A percentile compares a stretch with the other conserved stretches of the same genome.
Conservation (phyloP, 2,888 invertebrate genomes). For the Halocaridina rubra region DNA sequence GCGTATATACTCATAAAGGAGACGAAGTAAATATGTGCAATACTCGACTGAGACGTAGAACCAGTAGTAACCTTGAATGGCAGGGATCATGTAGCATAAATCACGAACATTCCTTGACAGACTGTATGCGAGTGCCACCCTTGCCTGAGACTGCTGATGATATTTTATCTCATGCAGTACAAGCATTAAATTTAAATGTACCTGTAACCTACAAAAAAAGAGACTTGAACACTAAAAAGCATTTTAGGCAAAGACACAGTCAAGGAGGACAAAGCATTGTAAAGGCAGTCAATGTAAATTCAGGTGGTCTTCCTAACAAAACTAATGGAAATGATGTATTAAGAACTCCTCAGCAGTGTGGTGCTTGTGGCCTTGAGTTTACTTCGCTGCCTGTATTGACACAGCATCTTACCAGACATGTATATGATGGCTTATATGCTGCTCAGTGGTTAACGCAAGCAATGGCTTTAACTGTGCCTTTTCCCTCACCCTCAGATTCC, state of each 20-base stretch:
- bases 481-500: no score
- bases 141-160: conserved; percentile 30
- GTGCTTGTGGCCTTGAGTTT: conserved; percentile 47
- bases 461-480: conserved; percentile 26
- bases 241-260: not conserved
- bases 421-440: conserved; percentile 52
- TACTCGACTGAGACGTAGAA: conserved; percentile 18
- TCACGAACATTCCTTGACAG: not conserved
- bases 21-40: conserved; percentile 50
- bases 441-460: conserved; percentile 55
- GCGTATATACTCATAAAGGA: not conserved
- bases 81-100: no score
- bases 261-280: not conserved
- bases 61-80: not conserved
- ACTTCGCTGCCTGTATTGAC: conserved; percentile 30
- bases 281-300: no score
- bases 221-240: conserved; percentile 1
- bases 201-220: not conserved
- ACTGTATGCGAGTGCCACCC: conserved; percentile 1
- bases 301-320: conserved; percentile 45
- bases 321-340: not conserved
- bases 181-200: conserved; percentile 28
- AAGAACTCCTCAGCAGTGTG: conserved; percentile 43
- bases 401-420: conserved; percentile 38
- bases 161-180: conserved; percentile 43